Evolutionary conservation across 2,113 vertebrate genomes (phyloP), one percentile per base, ranked within the genome.

Genomic region (Leucopsar rothschildi): DNA sequence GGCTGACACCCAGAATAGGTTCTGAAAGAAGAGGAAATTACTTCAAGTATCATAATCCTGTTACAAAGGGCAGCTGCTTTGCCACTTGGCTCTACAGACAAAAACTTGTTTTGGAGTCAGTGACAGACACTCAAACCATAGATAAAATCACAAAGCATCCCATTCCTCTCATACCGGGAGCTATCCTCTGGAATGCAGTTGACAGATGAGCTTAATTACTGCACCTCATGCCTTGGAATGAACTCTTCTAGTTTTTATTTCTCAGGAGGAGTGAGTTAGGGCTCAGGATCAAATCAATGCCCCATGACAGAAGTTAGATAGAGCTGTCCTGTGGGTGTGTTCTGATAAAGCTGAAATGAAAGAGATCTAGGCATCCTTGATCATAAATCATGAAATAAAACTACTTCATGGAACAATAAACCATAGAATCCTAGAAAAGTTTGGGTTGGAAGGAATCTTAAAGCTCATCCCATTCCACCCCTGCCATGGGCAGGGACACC

Each of bases 61-160:
- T 75, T 79, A 64, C 57, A 78, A 81, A 81, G 39, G 29, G 55
- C 66, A 82, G 69, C 56, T 75, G 22, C 22, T 11, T 37, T 66
- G 50, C 64, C 55, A 52, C 66, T 87, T 82, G 16, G 50, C 70
- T 45, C n/a, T 50, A 27, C 35, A 69, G 65, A 49, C 12, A 45
- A 23, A 39, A 75, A 71, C 40, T 89, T 71, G 56, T 60, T 93
- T 82, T 59, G 73, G 83, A 84, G 61, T n/a, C 82, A 79, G 6
- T 82, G 66, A 57, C 20, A 75, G 73, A 64, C 44, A 50, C 33
- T 86, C 27, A 64, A 63, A 52, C 29, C 64, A 63, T 1, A 89
- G 86, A 84, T 95, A 92, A 79, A 40, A 89, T 92, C 76, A 80
- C 44, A 88, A 91, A 59, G 33, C 63, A 68, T 61, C 81, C 53